Evolutionary conservation across 2,888 invertebrate species (phyloP), one percentile per base, ranked within the genome.

Genomic region (Drosophila subsilvestris): DNA sequence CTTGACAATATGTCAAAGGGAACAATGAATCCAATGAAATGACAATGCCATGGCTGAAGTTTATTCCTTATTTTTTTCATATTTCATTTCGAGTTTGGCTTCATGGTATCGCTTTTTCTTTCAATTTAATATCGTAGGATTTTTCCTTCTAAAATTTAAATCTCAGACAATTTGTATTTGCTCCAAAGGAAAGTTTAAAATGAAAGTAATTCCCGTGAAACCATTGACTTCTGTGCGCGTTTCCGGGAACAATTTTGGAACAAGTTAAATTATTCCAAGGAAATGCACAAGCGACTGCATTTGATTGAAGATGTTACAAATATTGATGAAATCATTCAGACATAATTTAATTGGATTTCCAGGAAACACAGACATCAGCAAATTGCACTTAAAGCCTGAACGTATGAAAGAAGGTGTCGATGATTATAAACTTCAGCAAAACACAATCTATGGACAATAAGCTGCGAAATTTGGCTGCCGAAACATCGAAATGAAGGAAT

Each of bases 1-100:
- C 76, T 72, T 72, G 82, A 81, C 72, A 79, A 66, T 45, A 66
- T 75, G 72, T 62, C 70, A 71, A 79, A 68, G 66, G 54, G 70
- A 65, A 75, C 85, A 85, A 81, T 65, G 67, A 53, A 53, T 56
- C 65, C 51, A 48, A 54, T 48, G 45, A 27, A n/a, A n/a, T n/a
- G n/a, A n/a, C n/a, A n/a, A n/a, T n/a, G n/a, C n/a, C n/a, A n/a
- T n/a, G n/a, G n/a, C 54, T 37, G 43, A 45, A 60, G 44, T 58
- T 58, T 14, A 7, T 20, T 51, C 14, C 10, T 27, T n/a, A n/a
- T 49, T 25, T 48, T 62, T 42, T 29, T 32, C 27, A 22, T 43
- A 44, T 47, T 45, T 66, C 27, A 20, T 50, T 20, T 45, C 5
- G 17, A 17, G 10, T 20, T 10, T 32, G 47, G 10, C 6, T 5